Evolutionary conservation across 2,888 invertebrate genomes (phyloP), one percentile per base, ranked within the genome.

Genomic region (Byasa hedistus): DNA sequence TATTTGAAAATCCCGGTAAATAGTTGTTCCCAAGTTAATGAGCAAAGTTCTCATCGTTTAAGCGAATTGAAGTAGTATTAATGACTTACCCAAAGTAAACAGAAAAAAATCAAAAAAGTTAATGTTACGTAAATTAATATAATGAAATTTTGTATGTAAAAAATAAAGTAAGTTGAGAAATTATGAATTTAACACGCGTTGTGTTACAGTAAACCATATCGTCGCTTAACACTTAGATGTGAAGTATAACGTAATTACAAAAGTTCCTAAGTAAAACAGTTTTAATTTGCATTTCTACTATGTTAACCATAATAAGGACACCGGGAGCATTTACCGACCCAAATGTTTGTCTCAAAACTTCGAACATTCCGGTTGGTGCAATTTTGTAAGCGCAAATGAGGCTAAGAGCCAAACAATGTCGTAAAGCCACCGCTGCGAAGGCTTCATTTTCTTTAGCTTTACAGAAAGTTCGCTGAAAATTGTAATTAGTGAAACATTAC

Each of bases 21-120:
- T 57, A 57, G 63, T 63, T 57, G 61, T 62, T 55, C 21, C 57
- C 24, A 57, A 56, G 8, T 27, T 57, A 63, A 63, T 63, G 57
- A n/a, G 57, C 2, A 48, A 63, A 63, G 44, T 63, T 48, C n/a
- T 19, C 24, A 48, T 57, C 63, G 56, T 57, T 44, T n/a, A 63
- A 44, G 48, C 21, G 27, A 63, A 57, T 32, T 24, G 48, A 63
- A 55, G 54, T 17, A 32, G 48, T 21, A 21, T 57, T 48, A 57
- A 63, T 48, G 21, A 27, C 48, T 57, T 57, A 23, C 27, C 48
- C 57, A 22, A 57, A 23, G 57, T 27, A 39, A 39, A 12, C 15
- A 12, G 15, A 17, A 48, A 4, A 48, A 19, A 15, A 39, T 15
- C 10, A 15, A 39, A 15, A 15, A 1, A 12, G 15, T 12, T 39